phyloP scores from a whole-genome alignment of 2,888 invertebrate species.

The Empis stercorea region DNA sequence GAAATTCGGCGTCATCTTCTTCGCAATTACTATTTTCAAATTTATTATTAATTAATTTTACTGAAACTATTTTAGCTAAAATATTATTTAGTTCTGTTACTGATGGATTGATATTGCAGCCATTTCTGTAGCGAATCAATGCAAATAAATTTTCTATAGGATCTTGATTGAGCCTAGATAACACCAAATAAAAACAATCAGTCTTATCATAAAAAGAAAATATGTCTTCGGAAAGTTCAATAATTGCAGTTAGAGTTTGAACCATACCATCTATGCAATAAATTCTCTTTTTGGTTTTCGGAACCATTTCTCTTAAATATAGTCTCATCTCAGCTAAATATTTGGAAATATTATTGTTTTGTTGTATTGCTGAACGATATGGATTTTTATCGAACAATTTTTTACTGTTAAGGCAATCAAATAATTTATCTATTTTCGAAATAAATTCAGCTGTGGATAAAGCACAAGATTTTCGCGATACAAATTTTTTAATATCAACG shows the following conservation, averaged over 20 bases:
- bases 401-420: not conserved
- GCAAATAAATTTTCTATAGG: constrained; percentile 2
- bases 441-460: constrained; percentile 1
- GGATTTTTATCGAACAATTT: no score
- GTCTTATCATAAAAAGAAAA: no score
- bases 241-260: no score
- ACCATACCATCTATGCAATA: no score
- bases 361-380: no score
- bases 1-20: not conserved
- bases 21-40: not conserved
- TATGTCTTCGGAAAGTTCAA: no score
- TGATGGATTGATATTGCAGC: not conserved
- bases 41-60: not conserved
- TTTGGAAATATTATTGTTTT: no score
- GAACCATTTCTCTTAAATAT: no score
- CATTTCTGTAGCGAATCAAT: not conserved
- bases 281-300: no score
- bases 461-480: not conserved
- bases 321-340: no score
- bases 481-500: not conserved
- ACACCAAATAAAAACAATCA: not conserved
- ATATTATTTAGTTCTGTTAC: not conserved
- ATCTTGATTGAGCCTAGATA: not conserved
- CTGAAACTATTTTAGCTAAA: not conserved
- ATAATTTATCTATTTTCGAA: constrained; percentile 1